Percentiles rank a stretch among this genome's conserved stretches.
Conservation (phyloP, 2,113 vertebrate genomes). For the Poecile atricapillus region DNA sequence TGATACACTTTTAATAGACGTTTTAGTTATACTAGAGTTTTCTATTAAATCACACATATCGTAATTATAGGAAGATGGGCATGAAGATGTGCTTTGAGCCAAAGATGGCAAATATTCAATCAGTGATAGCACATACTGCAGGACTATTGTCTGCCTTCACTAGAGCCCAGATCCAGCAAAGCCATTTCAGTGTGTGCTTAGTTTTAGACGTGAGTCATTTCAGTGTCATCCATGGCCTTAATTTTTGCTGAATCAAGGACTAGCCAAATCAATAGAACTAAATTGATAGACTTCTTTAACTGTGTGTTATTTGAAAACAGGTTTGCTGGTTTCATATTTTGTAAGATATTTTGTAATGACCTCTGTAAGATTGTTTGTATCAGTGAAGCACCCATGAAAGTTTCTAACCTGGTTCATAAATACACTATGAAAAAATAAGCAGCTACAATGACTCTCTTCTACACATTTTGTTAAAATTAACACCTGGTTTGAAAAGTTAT, state of each 20-base stretch:
- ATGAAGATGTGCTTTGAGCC: slow-evolving; percentile 57
- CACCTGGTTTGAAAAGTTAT: slow-evolving; percentile 58
- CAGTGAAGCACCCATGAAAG: slow-evolving; percentile 60
- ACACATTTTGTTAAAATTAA: slow-evolving; percentile 48
- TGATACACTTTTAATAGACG: slow-evolving; percentile 46
- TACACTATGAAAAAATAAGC: slow-evolving; percentile 64
- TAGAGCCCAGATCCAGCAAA: slow-evolving; percentile 31
- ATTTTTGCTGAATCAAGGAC: slow-evolving; percentile 43
- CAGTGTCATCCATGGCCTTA: background rate
- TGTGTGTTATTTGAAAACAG: slow-evolving; percentile 8
- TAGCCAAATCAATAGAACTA: background rate
- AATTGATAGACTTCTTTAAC: background rate
- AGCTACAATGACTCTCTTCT: slow-evolving; percentile 47
- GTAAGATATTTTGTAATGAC: background rate
- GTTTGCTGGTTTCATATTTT: slow-evolving; percentile 42
- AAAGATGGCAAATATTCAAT: slow-evolving; percentile 46
- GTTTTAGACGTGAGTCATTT: background rate
- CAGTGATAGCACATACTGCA: background rate
- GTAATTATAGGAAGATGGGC: slow-evolving; percentile 57
- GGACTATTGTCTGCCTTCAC: slow-evolving; percentile 6
- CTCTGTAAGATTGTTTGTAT: background rate
- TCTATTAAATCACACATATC: slow-evolving; percentile 46
- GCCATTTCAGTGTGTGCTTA: slow-evolving; percentile 36
- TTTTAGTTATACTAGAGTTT: slow-evolving; percentile 55
- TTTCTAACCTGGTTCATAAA: slow-evolving; percentile 62